Evolutionary conservation across 2,113 vertebrate species (phyloP).

Genomic region (Sinosuthora webbiana): DNA sequence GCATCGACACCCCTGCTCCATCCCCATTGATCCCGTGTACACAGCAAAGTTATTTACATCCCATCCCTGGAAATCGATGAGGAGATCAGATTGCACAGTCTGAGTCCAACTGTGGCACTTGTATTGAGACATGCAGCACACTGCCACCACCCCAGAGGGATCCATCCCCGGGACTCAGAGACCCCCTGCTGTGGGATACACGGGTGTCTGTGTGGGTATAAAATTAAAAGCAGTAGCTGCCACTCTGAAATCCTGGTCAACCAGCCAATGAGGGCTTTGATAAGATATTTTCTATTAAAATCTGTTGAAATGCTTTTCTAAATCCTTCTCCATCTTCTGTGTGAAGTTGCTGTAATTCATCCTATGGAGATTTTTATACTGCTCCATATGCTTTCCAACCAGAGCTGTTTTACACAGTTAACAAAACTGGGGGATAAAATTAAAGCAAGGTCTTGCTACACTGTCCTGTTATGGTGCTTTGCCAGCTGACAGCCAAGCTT

Average conservation of each 20-base stretch:
- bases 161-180: neutral
- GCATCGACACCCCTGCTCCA: neutral
- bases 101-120: neutral
- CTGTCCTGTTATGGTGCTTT: neutral
- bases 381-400: constrained; percentile 41
- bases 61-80: neutral
- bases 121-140: neutral
- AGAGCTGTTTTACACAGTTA: constrained; percentile 1
- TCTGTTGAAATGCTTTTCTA: neutral
- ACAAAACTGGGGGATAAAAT: constrained; percentile 40
- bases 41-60: constrained; percentile 5
- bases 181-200: neutral
- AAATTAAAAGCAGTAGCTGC: neutral
- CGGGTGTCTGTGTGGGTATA: neutral
- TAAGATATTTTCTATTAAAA: constrained; percentile 8
- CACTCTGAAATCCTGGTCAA: neutral
- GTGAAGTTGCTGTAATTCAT: neutral
- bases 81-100: neutral
- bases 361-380: constrained; percentile 1
- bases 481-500: constrained; percentile 16
- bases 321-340: neutral
- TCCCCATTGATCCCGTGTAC: neutral
- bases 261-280: neutral
- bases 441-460: neutral
- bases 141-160: neutral